phyloP scores from a whole-genome alignment of 2,888 invertebrate species.

The Xylota sylvarum region DNA sequence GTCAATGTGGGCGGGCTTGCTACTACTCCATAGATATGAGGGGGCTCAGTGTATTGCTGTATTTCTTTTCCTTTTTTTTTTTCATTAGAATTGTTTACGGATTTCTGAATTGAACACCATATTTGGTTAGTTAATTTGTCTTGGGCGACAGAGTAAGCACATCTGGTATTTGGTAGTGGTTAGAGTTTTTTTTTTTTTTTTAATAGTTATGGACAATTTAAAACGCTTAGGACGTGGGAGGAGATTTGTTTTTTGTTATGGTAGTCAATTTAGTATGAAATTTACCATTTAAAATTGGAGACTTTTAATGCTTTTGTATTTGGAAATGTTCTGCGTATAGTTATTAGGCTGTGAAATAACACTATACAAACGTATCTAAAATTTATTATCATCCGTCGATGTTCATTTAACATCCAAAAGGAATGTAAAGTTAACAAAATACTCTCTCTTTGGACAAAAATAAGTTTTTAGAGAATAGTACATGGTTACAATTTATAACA shows the following conservation, averaged over 20 bases:
- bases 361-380: too few species aligned
- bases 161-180: conserved; percentile 40
- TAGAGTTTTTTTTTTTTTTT: conserved; percentile 4
- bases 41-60: conserved; percentile 39
- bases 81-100: conserved; percentile 47
- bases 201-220: neutral
- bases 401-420: too few species aligned
- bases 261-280: neutral
- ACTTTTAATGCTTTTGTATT: neutral
- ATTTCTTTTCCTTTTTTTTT: conserved; percentile 26
- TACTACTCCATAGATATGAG: conserved; percentile 9
- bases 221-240: conserved; percentile 31
- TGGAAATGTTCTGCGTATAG: too few species aligned
- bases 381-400: too few species aligned
- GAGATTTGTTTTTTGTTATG: conserved; percentile 29
- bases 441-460: too few species aligned
- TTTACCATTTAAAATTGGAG: neutral
- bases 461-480: too few species aligned
- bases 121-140: conserved; percentile 58
- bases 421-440: too few species aligned
- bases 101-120: conserved; percentile 49
- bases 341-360: too few species aligned
- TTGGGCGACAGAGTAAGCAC: conserved; percentile 39
- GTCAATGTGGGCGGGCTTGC: conserved; percentile 61
- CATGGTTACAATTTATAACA: too few species aligned